Percentiles rank a stretch among this genome's conserved stretches.
Conservation (phyloP, 1,140 invertebrate genomes). For the Achroia grisella region DNA sequence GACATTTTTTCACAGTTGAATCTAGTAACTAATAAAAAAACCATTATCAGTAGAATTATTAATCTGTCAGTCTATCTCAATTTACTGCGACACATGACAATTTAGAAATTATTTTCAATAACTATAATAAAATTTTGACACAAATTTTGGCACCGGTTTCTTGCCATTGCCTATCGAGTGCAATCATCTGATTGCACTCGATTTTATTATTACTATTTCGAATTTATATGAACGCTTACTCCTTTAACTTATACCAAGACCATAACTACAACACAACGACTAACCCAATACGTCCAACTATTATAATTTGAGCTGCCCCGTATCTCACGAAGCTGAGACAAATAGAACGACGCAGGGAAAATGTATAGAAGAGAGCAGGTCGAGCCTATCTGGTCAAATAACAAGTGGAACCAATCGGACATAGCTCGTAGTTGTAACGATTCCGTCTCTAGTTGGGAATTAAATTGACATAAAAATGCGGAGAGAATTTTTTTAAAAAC, state of each 20-base stretch:
- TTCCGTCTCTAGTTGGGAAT: constrained; percentile 16
- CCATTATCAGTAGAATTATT: no score
- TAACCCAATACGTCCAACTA: constrained; percentile 12
- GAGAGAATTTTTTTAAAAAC: background rate
- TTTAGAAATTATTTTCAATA: no score
- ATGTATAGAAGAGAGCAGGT: background rate
- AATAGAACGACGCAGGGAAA: background rate
- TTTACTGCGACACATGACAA: no score
- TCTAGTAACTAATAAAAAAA: no score
- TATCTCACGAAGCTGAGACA: background rate
- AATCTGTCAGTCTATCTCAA: no score
- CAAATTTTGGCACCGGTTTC: no score
- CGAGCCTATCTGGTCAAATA: constrained; percentile 6
- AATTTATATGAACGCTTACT: background rate
- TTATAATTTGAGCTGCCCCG: constrained; percentile 7
- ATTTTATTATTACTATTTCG: no score
- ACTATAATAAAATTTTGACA: no score
- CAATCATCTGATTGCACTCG: no score
- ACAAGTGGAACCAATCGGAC: constrained; percentile 17
- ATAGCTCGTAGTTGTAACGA: constrained; percentile 13
- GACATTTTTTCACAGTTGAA: no score
- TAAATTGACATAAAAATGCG: constrained; percentile 12
- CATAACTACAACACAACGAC: constrained; percentile 14
- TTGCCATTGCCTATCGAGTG: no score
- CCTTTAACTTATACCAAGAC: constrained; percentile 3